Evolutionary conservation across 2,888 invertebrate species (phyloP), one percentile per base, ranked within the genome.

Genomic region (Diloba caeruleocephala): DNA sequence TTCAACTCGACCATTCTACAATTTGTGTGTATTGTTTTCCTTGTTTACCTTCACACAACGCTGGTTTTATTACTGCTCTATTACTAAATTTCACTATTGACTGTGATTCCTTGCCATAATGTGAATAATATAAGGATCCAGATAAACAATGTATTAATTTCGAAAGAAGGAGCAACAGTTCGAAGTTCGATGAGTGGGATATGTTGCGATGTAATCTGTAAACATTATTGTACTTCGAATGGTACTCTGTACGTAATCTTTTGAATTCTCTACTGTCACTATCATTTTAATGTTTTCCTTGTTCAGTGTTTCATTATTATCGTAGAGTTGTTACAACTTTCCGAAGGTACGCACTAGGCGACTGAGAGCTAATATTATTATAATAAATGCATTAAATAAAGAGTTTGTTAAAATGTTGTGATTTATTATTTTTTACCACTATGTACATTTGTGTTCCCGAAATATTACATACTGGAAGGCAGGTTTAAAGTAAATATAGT

Each of bases 321-420:
- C 65, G 82, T 89, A 87, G 87, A 85, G 89, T 90, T 90, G 90
- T 90, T 89, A 81, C 91, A 93, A 93, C 93, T 93, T 93, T 93
- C 92, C 93, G 92, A 92, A 88, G 91, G 92, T 93, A 92, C 91
- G 92, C 92, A 90, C 90, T 92, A 93, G 93, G 92, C 92, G 93
- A 92, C 93, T 92, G 92, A 92, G 88, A 92, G 92, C 92, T 92
- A 92, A 92, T 89, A 91, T 88, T 92, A 92, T 90, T 90, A 90
- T 92, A 87, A 89, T 90, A 89, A 92, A 91, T 89, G 92, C 92
- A 91, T 93, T 89, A 89, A 92, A 90, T 90, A 90, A 93, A 92
- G 85, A 88, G 84, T 92, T 93, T 92, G 92, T 92, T 92, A 92
- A 92, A 88, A 85, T 76, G 67, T 78, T 69, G 71, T 53, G 61